These are phyloP conservation scores for Andrena marginata DNA, from an alignment of 2,888 invertebrate genomes.

Conservation along the genomic window DNA sequence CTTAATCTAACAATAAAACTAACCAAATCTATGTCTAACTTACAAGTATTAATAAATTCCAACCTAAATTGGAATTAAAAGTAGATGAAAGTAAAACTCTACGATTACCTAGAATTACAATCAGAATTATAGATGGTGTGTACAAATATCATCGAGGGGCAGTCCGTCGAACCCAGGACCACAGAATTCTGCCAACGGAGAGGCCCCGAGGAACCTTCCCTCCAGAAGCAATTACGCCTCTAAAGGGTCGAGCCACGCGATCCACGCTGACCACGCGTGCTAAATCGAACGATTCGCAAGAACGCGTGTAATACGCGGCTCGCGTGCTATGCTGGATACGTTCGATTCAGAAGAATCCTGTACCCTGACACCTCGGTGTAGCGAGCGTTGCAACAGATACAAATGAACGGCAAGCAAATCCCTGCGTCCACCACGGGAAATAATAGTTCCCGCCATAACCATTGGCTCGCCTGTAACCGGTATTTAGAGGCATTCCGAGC, in stretches of 20 bases:
- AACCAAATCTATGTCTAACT: no score
- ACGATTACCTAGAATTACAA: not conserved
- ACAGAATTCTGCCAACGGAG: not conserved
- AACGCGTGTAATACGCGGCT: constrained; percentile 54
- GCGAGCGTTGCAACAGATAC: constrained; percentile 44
- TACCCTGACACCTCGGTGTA: constrained; percentile 40
- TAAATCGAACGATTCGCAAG: constrained; percentile 54
- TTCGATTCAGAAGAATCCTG: constrained; percentile 31
- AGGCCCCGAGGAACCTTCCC: constrained; percentile 10
- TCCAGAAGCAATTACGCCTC: constrained; percentile 41
- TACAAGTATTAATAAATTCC: no score
- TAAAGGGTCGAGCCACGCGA: constrained; percentile 54
- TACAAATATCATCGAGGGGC: not conserved
- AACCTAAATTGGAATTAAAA: no score
- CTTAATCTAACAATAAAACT: no score
- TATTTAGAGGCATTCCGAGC: constrained; percentile 69
- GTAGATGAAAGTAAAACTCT: no score
- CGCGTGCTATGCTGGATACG: constrained; percentile 48
- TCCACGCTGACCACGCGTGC: constrained; percentile 42
- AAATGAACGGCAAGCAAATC: constrained; percentile 54
- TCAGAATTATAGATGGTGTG: not conserved
- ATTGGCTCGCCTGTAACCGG: constrained; percentile 57
- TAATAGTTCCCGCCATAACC: constrained; percentile 55
- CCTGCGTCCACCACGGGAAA: constrained; percentile 46
- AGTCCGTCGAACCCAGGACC: not conserved